Evolutionary conservation across 2,797 vertebrate genomes (phyloP), one percentile per base, ranked within the genome.

Genomic region (Botia almorhae): DNA sequence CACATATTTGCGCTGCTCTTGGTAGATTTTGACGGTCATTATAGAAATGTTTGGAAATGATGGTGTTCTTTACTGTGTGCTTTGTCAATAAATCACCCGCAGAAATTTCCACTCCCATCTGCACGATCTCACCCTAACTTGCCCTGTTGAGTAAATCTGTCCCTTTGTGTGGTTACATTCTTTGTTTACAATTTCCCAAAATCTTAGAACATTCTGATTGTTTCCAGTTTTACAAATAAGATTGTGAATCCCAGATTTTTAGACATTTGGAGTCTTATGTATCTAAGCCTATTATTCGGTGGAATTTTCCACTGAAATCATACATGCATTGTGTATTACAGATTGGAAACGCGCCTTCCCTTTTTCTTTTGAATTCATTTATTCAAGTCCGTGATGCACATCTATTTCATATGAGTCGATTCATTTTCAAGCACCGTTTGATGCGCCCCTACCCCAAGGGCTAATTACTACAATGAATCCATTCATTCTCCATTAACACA

Each of bases 391-490:
- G 58, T 51, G 17, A 69, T 76, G 80, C 78, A 81, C 76, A 84
- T 82, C 69, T 70, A 77, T 84, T 76, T 83, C 56, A 81, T 84
- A 79, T 79, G 69, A 82, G 67, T 78, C 82, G 53, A 82, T 84
- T 81, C 58, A 74, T 85, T 82, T 82, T 80, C 65, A 69, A 81
- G 64, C 69, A 50, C 78, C 60, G 23, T 80, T 70, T 43, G 61
- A 82, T 85, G 76, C 64, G 12, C 69, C 46, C 21, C 77, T 73
- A 72, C 81, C 82, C 83, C 51, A 69, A 85, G 80, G 82, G 72
- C 78, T 86, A 84, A 87, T 87, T 87, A 82, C 69, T 64, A 85
- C 71, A 81, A 75, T 73, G 56, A 77, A 84, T 85, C 75, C 78
- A 70, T 84, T 87, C 79, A 70, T 82, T 80, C 81, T 86, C 72